phyloP scores from a whole-genome alignment of 2,797 vertebrate genomes.

The Sebastes glaucus region DNA sequence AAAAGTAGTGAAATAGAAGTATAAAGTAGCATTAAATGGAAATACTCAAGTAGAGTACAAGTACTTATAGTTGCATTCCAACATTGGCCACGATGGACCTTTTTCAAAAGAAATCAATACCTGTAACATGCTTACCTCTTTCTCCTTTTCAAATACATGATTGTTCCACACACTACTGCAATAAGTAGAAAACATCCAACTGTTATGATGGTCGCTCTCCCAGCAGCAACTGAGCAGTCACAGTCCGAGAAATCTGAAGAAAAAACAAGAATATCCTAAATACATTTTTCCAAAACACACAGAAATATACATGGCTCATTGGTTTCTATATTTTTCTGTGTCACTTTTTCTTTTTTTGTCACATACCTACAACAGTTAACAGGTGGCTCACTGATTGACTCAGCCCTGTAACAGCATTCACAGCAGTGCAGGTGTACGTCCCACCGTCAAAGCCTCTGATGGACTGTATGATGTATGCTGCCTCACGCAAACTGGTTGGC shows the following conservation, averaged over 20 bases:
- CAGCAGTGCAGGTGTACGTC: conserved; percentile 40
- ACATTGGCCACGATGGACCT: background rate
- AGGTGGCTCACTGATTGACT: conserved; percentile 7
- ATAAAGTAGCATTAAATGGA: background rate
- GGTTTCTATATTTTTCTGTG: background rate
- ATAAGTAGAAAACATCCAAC: conserved; percentile 11
- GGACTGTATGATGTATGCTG: conserved; percentile 2
- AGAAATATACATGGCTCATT: background rate
- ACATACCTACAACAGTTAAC: conserved; percentile 35
- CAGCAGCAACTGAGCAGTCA: background rate
- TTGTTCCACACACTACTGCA: background rate
- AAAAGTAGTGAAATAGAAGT: background rate
- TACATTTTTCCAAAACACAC: background rate
- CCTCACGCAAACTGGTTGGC: background rate
- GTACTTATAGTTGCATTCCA: background rate
- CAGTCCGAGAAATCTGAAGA: conserved; percentile 7
- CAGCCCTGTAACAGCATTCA: conserved; percentile 14
- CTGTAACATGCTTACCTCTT: conserved; percentile 21
- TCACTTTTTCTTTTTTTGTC: background rate
- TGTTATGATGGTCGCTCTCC: background rate
- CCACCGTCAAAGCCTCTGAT: conserved; percentile 21
- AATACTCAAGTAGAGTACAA: background rate
- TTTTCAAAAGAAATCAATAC: background rate
- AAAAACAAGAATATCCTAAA: background rate
- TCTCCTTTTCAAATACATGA: background rate